A percentile compares a stretch with the other conserved stretches of the same genome.
Evolutionary conservation across 2,888 invertebrate genomes (phyloP).

Genomic region (Coenonympha glycerion): DNA sequence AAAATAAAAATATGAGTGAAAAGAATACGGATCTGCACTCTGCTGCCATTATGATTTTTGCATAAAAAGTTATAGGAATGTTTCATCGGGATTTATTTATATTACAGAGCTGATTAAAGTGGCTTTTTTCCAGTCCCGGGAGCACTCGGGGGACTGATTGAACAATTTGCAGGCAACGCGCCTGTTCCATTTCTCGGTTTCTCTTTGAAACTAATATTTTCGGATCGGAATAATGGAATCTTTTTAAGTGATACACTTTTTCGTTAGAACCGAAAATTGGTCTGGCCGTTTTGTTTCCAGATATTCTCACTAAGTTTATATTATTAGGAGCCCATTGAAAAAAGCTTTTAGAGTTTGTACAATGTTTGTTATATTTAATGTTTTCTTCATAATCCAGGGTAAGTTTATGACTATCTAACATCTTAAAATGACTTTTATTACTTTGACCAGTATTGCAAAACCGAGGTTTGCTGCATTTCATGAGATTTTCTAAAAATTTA

Average conservation of each 20-base stretch:
- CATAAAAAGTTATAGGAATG: conserved; percentile 9
- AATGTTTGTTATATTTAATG: no score
- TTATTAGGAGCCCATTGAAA: no score
- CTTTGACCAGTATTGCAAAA: no score
- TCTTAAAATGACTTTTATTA: neutral
- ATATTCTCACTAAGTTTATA: no score
- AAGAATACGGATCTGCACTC: neutral
- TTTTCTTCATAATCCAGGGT: no score
- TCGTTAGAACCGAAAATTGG: neutral
- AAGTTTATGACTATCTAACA: no score
- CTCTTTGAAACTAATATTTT: conserved; percentile 3
- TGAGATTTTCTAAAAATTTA: neutral
- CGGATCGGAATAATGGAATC: neutral
- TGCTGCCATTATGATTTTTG: neutral
- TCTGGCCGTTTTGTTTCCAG: neutral
- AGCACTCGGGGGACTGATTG: conserved; percentile 11
- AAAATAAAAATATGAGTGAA: neutral
- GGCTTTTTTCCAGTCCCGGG: conserved; percentile 8
- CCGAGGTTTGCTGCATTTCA: neutral
- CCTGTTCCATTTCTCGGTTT: conserved; percentile 1
- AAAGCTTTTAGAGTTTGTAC: no score
- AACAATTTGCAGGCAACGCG: conserved; percentile 6
- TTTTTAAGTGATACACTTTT: neutral
- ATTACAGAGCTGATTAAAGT: conserved; percentile 19
- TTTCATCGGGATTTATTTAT: conserved; percentile 17